phyloP scores from a whole-genome alignment of 2,888 invertebrate genomes.

The Eristalis pertinax region DNA sequence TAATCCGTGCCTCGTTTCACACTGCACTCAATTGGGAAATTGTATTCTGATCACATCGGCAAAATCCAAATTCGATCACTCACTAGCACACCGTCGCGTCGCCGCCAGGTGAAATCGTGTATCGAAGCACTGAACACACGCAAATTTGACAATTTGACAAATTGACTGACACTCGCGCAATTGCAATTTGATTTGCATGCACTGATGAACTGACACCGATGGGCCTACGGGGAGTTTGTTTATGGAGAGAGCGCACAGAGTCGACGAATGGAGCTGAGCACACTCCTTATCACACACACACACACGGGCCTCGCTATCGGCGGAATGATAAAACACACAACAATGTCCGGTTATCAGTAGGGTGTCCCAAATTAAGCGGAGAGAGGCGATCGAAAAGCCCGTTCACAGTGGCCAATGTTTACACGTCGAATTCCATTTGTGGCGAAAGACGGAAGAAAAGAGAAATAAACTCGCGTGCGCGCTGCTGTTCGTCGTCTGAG shows the following conservation, averaged over 20 bases:
- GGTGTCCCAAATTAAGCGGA: constrained; percentile 32
- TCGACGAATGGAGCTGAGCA: background rate
- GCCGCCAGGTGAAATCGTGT: background rate
- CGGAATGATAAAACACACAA: constrained; percentile 26
- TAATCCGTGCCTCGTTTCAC: constrained; percentile 6
- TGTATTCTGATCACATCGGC: constrained; percentile 39
- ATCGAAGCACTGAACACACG: constrained; percentile 18
- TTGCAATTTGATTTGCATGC: constrained; percentile 35
- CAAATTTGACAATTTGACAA: constrained; percentile 21
- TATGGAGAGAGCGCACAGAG: background rate
- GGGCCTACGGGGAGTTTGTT: background rate
- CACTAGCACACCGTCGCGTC: constrained; percentile 7
- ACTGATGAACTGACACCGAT: constrained; percentile 13
- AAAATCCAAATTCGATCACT: constrained; percentile 35
- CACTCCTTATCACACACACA: constrained; percentile 47
- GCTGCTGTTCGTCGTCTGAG: constrained; percentile 7
- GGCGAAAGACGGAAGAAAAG: constrained; percentile 6
- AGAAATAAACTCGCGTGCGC: constrained; percentile 28
- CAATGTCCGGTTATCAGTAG: constrained; percentile 14
- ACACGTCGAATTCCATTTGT: constrained; percentile 14
- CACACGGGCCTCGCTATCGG: constrained; percentile 27
- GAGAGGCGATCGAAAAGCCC: background rate
- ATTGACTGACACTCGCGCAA: constrained; percentile 9
- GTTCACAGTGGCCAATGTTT: constrained; percentile 18
- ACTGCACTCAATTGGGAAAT: constrained; percentile 28